Conservation (phyloP, 2,888 invertebrate genomes). For the Apamea sordens region DNA sequence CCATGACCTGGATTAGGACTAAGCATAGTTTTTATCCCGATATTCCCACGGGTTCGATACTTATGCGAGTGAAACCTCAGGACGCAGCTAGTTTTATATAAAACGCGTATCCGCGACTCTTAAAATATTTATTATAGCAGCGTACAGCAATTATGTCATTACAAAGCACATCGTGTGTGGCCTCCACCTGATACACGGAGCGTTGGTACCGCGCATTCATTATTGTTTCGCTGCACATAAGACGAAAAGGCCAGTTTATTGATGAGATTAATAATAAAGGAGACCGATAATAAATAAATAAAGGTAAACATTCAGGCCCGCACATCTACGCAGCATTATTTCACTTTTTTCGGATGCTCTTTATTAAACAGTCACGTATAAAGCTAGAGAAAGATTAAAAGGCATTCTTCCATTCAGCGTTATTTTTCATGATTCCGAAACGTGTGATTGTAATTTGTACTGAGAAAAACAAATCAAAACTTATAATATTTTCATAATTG, state of each 20-base stretch:
- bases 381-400: slow-evolving; percentile 27
- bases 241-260: slow-evolving; percentile 58
- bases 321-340: slow-evolving; percentile 53
- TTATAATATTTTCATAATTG: slow-evolving; percentile 32
- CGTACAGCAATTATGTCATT: slow-evolving; percentile 63
- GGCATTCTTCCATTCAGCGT: slow-evolving; percentile 15
- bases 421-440: slow-evolving; percentile 12
- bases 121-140: slow-evolving; percentile 49
- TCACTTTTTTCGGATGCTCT: slow-evolving; percentile 45
- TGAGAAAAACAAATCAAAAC: slow-evolving; percentile 3
- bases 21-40: background rate
- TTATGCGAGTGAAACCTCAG: background rate
- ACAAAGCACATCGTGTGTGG: slow-evolving; percentile 67
- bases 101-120: slow-evolving; percentile 35
- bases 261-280: slow-evolving; percentile 60
- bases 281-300: slow-evolving; percentile 59
- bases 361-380: slow-evolving; percentile 39
- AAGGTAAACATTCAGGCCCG: slow-evolving; percentile 63
- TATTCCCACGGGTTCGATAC: background rate
- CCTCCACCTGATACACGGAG: slow-evolving; percentile 47
- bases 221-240: slow-evolving; percentile 61
- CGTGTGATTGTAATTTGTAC: background rate
- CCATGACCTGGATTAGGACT: background rate
- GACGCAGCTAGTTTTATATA: slow-evolving; percentile 11
- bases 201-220: slow-evolving; percentile 60